Evolutionary conservation across 2,113 vertebrate genomes (phyloP).

Genomic region (Sylvia atricapilla): DNA sequence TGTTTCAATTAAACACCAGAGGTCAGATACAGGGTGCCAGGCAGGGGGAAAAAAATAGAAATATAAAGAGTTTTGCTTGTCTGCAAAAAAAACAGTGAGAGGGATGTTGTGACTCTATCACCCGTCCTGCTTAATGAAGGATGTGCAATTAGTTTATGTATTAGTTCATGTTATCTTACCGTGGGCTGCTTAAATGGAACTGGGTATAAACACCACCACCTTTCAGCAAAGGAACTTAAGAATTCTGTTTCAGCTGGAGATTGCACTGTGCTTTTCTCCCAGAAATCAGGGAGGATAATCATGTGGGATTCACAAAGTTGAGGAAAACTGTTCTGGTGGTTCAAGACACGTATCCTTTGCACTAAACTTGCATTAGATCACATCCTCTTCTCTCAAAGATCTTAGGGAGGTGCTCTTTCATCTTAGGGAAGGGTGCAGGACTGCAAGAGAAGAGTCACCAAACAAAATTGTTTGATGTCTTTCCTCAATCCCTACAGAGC

Average conservation of each 20-base stretch:
- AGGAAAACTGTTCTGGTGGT: not conserved
- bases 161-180: not conserved
- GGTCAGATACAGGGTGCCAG: not conserved
- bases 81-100: not conserved
- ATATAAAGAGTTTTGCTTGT: not conserved
- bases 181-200: not conserved
- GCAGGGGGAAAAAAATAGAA: not conserved
- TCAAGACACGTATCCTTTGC: not conserved
- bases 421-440: not conserved
- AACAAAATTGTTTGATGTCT: not conserved
- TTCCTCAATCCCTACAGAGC: not conserved
- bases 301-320: not conserved
- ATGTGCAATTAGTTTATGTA: not conserved
- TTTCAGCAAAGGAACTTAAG: not conserved
- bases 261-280: not conserved
- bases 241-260: not conserved
- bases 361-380: not conserved
- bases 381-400: not conserved
- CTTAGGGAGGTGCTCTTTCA: not conserved
- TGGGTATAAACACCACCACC: too few species aligned
- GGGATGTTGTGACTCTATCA: not conserved
- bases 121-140: rapidly evolving
- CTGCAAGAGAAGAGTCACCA: not conserved
- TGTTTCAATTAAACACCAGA: not conserved
- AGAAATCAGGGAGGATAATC: not conserved